Percentiles rank a stretch among this genome's conserved stretches.
Evolutionary conservation across 2,797 vertebrate genomes (phyloP).

Genomic region (Oreochromis mossambicus): DNA sequence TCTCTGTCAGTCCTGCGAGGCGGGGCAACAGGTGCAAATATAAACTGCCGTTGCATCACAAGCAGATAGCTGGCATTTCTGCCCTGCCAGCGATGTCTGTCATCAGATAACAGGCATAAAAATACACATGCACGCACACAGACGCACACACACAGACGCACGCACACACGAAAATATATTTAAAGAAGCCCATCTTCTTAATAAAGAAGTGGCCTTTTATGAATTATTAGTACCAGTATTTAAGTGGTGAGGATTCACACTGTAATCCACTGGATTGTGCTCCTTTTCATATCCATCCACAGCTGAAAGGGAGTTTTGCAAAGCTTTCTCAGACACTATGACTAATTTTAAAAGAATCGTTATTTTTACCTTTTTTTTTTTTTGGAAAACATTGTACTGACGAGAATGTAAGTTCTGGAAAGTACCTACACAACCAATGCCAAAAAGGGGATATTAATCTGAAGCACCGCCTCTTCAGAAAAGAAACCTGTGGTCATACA

Average conservation of each 20-base stretch:
- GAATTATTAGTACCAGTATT: neutral
- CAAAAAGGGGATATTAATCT: neutral
- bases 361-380: neutral
- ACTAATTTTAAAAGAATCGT: neutral
- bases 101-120: constrained; percentile 52
- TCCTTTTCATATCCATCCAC: neutral
- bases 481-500: neutral
- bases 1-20: constrained; percentile 9
- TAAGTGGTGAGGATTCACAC: neutral
- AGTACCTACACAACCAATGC: neutral
- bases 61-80: constrained; percentile 61
- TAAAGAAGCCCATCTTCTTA: neutral
- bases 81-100: constrained; percentile 56
- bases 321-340: neutral
- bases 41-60: constrained; percentile 52
- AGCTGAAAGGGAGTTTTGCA: neutral
- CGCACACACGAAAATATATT: neutral
- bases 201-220: neutral
- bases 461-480: neutral
- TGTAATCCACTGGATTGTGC: neutral
- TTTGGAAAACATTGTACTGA: neutral
- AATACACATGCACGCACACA: constrained; percentile 23
- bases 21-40: constrained; percentile 49
- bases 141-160: neutral
- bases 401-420: neutral